Percentiles rank a stretch among this genome's conserved stretches.
These are phyloP conservation scores for Yoshiicerus persimilis DNA, from an alignment of 1,140 invertebrate genomes.

Conservation along the genomic window DNA sequence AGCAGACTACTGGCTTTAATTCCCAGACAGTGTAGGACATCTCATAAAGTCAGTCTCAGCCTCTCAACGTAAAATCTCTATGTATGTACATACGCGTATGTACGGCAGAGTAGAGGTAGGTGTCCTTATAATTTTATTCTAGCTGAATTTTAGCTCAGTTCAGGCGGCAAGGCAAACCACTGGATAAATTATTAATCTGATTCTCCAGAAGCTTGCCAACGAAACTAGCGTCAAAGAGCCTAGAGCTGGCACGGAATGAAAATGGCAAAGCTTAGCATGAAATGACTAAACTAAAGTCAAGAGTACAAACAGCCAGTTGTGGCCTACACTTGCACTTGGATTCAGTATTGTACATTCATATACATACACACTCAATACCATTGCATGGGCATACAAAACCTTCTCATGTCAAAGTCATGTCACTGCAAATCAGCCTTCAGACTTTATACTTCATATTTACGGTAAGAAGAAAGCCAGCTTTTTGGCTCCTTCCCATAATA, in stretches of 20 bases:
- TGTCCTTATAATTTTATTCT: neutral
- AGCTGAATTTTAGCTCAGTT: neutral
- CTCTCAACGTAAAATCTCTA: neutral
- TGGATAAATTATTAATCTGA: slow-evolving; percentile 12
- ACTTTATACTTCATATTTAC: slow-evolving; percentile 1
- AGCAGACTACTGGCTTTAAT: neutral
- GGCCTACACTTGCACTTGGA: no score
- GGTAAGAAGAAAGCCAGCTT: neutral
- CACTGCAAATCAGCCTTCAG: slow-evolving; percentile 6
- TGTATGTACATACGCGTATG: neutral
- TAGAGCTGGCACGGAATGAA: neutral
- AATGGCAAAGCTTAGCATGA: neutral
- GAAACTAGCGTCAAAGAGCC: neutral
- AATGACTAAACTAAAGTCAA: neutral
- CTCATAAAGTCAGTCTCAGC: neutral
- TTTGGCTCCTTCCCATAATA: neutral
- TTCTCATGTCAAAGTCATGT: slow-evolving; percentile 13
- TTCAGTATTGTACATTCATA: neutral
- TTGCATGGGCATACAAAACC: neutral
- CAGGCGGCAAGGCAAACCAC: slow-evolving; percentile 3
- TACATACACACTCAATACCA: neutral
- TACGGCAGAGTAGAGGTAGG: neutral
- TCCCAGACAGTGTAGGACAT: neutral
- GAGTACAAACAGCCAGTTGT: no score
- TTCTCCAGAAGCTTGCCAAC: slow-evolving; percentile 10